phyloP scores from a whole-genome alignment of 2,888 invertebrate species.

The Stenodema calcarata region DNA sequence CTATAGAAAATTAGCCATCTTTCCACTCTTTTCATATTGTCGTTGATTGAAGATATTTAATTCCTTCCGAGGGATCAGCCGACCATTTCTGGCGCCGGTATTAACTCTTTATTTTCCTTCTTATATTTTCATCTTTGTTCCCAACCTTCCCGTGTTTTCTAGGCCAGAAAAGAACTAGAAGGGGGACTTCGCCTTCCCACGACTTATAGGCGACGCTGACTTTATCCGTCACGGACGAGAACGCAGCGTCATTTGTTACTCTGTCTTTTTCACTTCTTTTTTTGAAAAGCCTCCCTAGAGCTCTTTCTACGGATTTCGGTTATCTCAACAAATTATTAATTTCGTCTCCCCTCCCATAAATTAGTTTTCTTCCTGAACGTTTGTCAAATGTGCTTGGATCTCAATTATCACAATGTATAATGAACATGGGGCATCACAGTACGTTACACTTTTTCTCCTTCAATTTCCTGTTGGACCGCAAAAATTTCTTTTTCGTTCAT shows the following conservation, averaged over 20 bases:
- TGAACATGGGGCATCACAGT: no score
- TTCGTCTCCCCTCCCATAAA: no score
- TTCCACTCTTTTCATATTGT: neutral
- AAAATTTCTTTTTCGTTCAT: no score
- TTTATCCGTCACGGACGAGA: neutral
- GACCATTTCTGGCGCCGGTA: conserved; percentile 26
- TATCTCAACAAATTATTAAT: no score
- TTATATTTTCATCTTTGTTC: neutral
- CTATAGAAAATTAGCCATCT: neutral
- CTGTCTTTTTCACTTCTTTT: no score
- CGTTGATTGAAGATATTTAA: neutral
- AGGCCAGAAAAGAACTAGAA: neutral
- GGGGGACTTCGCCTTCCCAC: neutral
- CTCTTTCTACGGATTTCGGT: no score
- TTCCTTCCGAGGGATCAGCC: conserved; percentile 2
- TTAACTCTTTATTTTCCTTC: neutral
- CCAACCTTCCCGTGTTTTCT: neutral
- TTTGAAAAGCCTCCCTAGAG: no score
- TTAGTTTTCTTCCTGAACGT: no score
- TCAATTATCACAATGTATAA: no score
- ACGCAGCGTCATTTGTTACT: neutral
- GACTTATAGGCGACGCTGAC: neutral
- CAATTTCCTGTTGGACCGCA: no score
- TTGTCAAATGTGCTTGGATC: no score
- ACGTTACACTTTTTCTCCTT: no score